Base-by-base conservation (phyloP, 35 echinoderm and acorn worm genomes). In the Amphiura filiformis region DNA sequence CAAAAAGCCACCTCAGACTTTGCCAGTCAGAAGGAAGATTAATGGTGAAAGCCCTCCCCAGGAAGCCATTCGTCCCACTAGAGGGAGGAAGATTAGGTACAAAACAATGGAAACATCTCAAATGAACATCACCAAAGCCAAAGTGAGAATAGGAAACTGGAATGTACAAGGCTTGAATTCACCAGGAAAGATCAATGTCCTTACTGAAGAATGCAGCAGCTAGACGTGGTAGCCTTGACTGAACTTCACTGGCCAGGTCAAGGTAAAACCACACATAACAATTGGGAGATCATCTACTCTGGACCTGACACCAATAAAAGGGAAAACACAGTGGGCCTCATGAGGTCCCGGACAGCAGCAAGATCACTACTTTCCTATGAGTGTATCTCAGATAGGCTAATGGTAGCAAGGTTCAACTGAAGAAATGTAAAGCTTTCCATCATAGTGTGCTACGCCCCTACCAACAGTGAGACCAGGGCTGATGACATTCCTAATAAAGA, bases 371-470 rank as follows among this genome's bases (percentile, higher is more conserved):
- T 70, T 15, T 70, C 61, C 26, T 70, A 70, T 70, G 61, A 70
- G 26, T 70, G 26, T 30, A 70, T 70, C 61, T 70, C 61, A 18
- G 39, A 56, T 34, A 0, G 40, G 37, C 40, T 84, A 28, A 34
- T 56, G 32, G 31, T 34, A 56, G 39, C 40, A 30, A 84, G 31
- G 42, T 84, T 84, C 32, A 76, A 38, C 30, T 35, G 34, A 7
- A 65, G 20, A 36, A 32, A 87, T 13, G 34, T 38, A 0, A 87
- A 87, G n/a, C 14, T 78, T 2, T 13, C 35, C 12, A 77, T 87
- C 34, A 78, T 87, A 2, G 61, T 77, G 33, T 87, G 85, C 39
- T 87, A 87, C 47, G 85, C 85, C 5, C 85, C 85, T 14, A 87
- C 85, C 38, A 87, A 87, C 39, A 39, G 75, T 36, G 56, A 35